phyloP scores from a whole-genome alignment of 1,140 invertebrate genomes.

The Yoshiicerus persimilis region DNA sequence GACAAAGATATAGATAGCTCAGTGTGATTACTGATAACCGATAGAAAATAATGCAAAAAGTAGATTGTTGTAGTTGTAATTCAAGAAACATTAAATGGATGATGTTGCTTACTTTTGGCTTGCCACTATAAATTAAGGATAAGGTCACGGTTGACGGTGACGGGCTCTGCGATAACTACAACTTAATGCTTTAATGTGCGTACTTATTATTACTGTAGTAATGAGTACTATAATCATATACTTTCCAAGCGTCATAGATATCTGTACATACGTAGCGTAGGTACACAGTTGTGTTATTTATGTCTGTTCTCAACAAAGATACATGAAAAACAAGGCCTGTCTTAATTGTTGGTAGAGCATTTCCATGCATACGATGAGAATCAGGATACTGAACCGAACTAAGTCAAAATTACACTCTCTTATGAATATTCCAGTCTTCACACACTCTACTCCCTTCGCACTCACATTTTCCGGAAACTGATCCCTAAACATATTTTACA shows the following conservation, averaged over 20 bases:
- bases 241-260: neutral
- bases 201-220: neutral
- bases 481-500: too few relatives aligned
- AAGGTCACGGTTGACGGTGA: neutral
- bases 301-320: neutral
- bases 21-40: neutral
- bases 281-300: neutral
- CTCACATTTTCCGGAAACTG: too few relatives aligned
- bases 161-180: neutral
- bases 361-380: neutral
- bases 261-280: neutral
- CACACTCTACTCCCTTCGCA: too few relatives aligned
- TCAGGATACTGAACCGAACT: neutral
- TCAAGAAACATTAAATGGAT: conserved; percentile 1
- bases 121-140: conserved; percentile 1
- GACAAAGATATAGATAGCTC: conserved; percentile 4
- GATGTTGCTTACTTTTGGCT: neutral
- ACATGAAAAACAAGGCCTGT: neutral
- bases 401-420: neutral
- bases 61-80: conserved; percentile 3
- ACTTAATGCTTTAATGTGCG: neutral
- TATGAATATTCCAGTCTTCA: neutral
- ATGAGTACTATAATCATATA: neutral
- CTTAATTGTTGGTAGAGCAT: neutral
- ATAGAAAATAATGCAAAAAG: conserved; percentile 12